These are phyloP conservation scores for Epsilonema sp. DNA, from an alignment of 2,888 invertebrate genomes.

Conservation along the genomic window DNA sequence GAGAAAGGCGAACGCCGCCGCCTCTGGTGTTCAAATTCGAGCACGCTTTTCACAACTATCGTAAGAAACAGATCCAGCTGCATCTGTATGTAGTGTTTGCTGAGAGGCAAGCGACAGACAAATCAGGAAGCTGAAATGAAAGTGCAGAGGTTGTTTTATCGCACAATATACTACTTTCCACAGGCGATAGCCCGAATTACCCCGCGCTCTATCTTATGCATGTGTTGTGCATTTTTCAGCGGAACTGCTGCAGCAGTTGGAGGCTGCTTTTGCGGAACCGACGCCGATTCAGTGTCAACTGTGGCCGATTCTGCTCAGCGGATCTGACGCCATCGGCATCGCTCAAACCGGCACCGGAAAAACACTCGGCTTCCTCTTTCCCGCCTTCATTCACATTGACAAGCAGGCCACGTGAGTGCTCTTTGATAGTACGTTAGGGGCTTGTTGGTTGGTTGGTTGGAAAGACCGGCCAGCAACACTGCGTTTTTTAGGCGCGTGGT, in stretches of 20 bases:
- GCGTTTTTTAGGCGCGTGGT: no score
- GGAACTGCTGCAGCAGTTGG: conserved; percentile 56
- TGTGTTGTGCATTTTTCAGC: no score
- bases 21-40: conserved; percentile 61
- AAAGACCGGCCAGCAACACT: no score
- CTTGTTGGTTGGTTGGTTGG: background rate
- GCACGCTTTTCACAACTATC: conserved; percentile 58
- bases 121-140: no score
- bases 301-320: conserved; percentile 66
- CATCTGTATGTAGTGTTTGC: no score
- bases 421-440: background rate
- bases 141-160: no score
- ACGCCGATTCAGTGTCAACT: conserved; percentile 70
- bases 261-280: conserved; percentile 57
- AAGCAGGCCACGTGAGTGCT: conserved; percentile 43
- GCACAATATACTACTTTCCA: no score
- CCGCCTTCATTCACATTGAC: conserved; percentile 78
- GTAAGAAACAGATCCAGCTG: no score
- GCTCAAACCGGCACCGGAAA: conserved; percentile 68
- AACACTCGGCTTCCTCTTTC: conserved; percentile 71
- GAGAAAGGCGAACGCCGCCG: conserved; percentile 43
- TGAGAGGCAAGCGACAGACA: no score
- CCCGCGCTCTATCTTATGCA: no score
- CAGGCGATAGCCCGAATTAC: no score
- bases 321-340: conserved; percentile 72